A percentile compares a stretch with the other conserved stretches of the same genome.
Conservation (phyloP, 2,797 vertebrate species). For the Gouania willdenowi region DNA sequence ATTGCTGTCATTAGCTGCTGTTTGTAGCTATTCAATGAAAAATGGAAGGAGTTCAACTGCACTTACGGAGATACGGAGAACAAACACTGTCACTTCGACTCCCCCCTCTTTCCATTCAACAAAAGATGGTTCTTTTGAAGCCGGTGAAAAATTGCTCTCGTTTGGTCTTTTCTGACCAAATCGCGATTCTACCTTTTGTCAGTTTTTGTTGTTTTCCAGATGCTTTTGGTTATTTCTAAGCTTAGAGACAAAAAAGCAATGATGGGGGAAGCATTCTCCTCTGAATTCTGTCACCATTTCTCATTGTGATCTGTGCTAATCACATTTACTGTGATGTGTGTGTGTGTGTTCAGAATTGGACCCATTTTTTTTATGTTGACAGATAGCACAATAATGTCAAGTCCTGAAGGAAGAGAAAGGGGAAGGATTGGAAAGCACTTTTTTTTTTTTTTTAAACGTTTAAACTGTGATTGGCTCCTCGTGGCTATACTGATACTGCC, state of each 20-base stretch:
- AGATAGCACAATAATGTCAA: constrained; percentile 41
- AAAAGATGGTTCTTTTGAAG: no score
- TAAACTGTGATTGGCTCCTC: constrained; percentile 51
- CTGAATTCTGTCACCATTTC: constrained; percentile 29
- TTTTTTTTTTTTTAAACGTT: constrained; percentile 13
- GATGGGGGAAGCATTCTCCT: neutral
- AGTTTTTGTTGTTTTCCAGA: constrained; percentile 14
- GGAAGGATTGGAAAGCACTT: constrained; percentile 7
- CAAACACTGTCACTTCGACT: neutral
- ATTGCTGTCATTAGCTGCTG: constrained; percentile 1
- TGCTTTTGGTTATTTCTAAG: constrained; percentile 21
- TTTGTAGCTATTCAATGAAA: neutral
- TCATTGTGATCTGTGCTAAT: constrained; percentile 44
- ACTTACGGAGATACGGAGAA: neutral
- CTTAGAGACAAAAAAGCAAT: constrained; percentile 20
- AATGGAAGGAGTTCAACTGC: constrained; percentile 3
- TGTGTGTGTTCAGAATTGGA: constrained; percentile 17
- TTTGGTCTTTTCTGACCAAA: no score
- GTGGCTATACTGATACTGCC: constrained; percentile 27
- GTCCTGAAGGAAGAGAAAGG: constrained; percentile 14
- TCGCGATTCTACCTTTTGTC: constrained; percentile 8
- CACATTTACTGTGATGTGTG: constrained; percentile 32
- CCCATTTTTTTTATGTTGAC: constrained; percentile 44
- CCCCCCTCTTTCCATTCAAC: neutral
- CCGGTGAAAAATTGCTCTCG: no score